Conservation (phyloP, 2,113 vertebrate species). For the Chiloscyllium plagiosum region DNA sequence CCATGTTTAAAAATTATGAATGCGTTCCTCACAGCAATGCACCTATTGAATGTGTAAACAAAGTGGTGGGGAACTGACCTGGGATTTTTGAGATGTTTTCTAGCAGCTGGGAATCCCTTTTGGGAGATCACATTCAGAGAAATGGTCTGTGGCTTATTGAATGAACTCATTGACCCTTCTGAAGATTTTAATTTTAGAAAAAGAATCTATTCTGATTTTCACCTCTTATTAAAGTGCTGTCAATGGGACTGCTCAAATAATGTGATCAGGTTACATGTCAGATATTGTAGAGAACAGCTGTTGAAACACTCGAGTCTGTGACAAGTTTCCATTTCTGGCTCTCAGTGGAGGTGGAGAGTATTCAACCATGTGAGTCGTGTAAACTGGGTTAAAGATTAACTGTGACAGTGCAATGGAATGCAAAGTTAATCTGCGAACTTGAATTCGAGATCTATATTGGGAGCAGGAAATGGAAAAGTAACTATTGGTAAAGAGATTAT, state of each 20-base stretch:
- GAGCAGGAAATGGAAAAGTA: neutral
- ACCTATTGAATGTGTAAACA: neutral
- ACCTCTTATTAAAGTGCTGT: neutral
- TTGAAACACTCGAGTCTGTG: neutral
- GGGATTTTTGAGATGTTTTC: neutral
- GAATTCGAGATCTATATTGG: neutral
- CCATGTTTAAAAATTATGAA: neutral
- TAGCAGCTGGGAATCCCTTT: neutral
- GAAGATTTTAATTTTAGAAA: slow-evolving; percentile 1
- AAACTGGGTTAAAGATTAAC: slow-evolving; percentile 47
- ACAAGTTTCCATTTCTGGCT: slow-evolving; percentile 33
- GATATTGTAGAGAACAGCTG: neutral
- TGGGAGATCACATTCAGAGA: neutral
- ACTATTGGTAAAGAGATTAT: neutral
- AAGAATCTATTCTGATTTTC: neutral
- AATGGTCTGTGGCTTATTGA: neutral
- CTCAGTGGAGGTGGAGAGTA: slow-evolving; percentile 41
- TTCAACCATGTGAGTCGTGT: slow-evolving; percentile 44
- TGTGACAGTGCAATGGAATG: neutral
- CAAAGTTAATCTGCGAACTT: neutral
- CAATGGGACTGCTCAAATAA: neutral
- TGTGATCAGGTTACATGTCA: neutral
- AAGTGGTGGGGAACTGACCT: neutral
- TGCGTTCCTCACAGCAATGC: neutral
- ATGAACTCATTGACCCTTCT: neutral